A percentile compares a stretch with the other conserved stretches of the same genome.
Conservation (phyloP, 53 echinoderm and acorn worm species). For the Actinopyga echinites region DNA sequence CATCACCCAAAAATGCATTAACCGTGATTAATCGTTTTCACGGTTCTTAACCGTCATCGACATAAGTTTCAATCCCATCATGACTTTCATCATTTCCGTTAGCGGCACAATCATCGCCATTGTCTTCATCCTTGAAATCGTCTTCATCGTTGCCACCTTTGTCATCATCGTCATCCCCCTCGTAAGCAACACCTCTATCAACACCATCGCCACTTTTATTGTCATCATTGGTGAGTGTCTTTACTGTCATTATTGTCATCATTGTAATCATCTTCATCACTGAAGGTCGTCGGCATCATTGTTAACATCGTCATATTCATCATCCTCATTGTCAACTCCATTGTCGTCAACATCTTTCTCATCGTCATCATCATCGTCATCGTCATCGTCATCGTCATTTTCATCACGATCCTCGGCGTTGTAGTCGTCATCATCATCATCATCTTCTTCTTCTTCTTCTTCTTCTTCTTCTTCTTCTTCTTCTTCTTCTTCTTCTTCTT, state of each 20-base stretch:
- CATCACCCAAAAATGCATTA: too few relatives aligned
- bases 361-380: background rate
- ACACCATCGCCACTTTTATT: background rate
- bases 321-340: background rate
- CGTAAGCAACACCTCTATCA: background rate
- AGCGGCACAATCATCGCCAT: background rate
- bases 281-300: background rate
- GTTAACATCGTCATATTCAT: background rate
- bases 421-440: background rate
- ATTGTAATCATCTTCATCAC: background rate
- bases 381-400: background rate
- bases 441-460: background rate
- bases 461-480: background rate
- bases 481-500: background rate
- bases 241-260: background rate
- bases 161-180: background rate
- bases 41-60: background rate
- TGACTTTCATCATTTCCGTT: background rate
- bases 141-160: background rate
- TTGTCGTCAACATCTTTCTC: background rate
- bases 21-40: too few relatives aligned
- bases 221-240: background rate
- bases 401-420: background rate
- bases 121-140: background rate
- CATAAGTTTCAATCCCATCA: background rate